Conservation (phyloP, 2,113 vertebrate genomes). For the Excalfactoria chinensis region DNA sequence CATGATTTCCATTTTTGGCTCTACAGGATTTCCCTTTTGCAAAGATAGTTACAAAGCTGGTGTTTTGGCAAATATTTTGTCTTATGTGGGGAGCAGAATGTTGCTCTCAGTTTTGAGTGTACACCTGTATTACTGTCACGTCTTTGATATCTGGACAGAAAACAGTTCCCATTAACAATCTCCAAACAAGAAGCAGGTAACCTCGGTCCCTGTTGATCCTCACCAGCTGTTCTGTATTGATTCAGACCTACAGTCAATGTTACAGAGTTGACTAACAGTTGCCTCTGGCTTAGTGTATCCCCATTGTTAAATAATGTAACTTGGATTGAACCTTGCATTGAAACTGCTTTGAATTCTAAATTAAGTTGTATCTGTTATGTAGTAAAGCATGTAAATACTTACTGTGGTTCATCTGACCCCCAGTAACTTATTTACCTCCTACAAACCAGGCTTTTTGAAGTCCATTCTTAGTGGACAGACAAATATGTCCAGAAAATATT, state of each 20-base stretch:
- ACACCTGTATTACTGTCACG: neutral
- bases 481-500: neutral
- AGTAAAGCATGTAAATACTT: neutral
- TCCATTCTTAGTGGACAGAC: neutral
- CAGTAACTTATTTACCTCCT: neutral
- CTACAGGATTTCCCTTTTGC: neutral
- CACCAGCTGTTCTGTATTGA: neutral
- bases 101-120: neutral
- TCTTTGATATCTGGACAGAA: neutral
- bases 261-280: neutral
- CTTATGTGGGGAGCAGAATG: neutral
- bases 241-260: neutral
- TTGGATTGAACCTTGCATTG: neutral
- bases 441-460: neutral
- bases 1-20: neutral
- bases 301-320: neutral
- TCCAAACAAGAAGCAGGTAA: neutral
- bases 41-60: neutral
- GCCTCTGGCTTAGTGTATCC: neutral
- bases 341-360: neutral
- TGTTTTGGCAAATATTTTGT: constrained; percentile 10
- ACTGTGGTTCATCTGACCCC: neutral
- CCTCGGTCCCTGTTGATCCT: neutral
- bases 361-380: neutral
- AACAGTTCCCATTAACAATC: neutral